Base-by-base conservation (phyloP, 2,888 invertebrate species). In the Listrodromus nycthemerus region DNA sequence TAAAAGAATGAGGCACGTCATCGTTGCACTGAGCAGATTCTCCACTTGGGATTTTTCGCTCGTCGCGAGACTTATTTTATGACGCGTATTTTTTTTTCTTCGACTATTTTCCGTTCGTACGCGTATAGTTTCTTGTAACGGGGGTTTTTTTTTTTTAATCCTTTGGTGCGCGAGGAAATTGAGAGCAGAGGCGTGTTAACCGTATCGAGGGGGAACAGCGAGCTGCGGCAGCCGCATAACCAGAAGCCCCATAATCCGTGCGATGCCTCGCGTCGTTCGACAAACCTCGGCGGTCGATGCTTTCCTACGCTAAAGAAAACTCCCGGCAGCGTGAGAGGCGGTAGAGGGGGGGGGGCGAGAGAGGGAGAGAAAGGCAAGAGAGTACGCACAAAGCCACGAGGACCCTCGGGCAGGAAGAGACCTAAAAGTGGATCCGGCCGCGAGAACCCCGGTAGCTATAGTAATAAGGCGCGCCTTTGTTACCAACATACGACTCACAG, bases 381-480 rank as follows among this genome's bases (percentile, higher is more conserved):
- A 45, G 50, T 1, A 61, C 21, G 61, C 16, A 66, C 52, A n/a
- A 76, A 50, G 37, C n/a, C 45, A 52, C 66, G 61, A 67, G 67
- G 52, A 52, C 50, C 16, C 63, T 70, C 63, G 65, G 71, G 71
- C 65, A 71, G 71, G 63, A 66, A 71, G 71, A 65, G 70, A 70
- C 71, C 76, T 76, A 71, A 81, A 81, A 74, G 55, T 74, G 74
- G 73, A 74, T 74, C 71, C 79, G 65, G 71, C 66, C 70, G 74
- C 73, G 73, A 61, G 58, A 58, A 8, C 48, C 76, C 37, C 37
- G 33, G 37, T 65, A 33, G 37, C 65, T 37, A 37, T 65, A 21
- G 65, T 63, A 37, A 78, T 70, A 70, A 70, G 63, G 69, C 50
- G 71, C 66, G 76, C 73, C 69, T 83, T 73, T 77, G 65, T 81